phyloP scores from a whole-genome alignment of 1,140 invertebrate species.

The Eriosoma lanigerum region DNA sequence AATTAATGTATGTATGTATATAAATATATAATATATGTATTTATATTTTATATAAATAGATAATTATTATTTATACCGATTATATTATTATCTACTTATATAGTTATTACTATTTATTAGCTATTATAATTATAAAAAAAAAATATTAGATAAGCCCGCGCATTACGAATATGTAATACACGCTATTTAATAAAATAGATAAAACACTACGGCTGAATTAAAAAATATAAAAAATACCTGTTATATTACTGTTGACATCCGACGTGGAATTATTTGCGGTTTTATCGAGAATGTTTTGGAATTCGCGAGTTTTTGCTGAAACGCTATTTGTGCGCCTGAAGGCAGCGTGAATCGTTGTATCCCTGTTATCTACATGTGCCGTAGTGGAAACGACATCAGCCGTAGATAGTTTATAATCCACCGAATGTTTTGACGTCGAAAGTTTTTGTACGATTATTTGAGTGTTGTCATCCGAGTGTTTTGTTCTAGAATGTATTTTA shows the following conservation, averaged over 20 bases:
- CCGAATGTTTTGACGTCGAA: background rate
- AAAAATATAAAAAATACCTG: slow-evolving; percentile 20
- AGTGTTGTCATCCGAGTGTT: background rate
- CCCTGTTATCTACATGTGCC: background rate
- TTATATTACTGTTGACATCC: slow-evolving; percentile 12
- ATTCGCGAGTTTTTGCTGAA: slow-evolving; percentile 25
- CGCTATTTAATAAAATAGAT: background rate
- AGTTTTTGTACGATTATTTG: background rate
- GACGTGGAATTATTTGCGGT: background rate
- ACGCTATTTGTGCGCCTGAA: slow-evolving; percentile 56
- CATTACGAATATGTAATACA: too few relatives aligned
- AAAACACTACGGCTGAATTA: background rate
- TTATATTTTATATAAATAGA: background rate
- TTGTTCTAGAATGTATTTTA: slow-evolving; percentile 17
- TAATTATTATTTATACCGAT: background rate
- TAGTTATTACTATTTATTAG: background rate
- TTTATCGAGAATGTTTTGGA: slow-evolving; percentile 28
- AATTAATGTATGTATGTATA: background rate
- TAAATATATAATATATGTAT: background rate
- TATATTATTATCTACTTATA: background rate
- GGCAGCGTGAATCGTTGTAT: slow-evolving; percentile 55
- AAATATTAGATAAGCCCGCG: background rate
- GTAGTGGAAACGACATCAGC: background rate
- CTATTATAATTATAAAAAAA: background rate
- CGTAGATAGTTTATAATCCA: background rate